Conservation (phyloP, 2,888 invertebrate genomes). For the Macaria liturata region DNA sequence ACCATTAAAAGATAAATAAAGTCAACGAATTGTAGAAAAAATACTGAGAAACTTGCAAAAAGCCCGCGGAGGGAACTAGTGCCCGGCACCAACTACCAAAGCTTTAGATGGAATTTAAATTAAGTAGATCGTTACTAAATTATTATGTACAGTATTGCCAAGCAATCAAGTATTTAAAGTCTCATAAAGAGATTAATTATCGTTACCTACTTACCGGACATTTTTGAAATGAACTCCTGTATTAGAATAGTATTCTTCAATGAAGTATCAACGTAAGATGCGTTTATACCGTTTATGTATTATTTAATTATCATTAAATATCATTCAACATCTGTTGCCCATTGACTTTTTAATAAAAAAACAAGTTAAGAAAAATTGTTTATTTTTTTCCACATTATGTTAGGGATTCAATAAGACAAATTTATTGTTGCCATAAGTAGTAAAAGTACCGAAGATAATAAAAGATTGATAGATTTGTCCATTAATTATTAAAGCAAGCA, state of each 20-base stretch:
- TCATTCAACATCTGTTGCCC: slow-evolving; percentile 14
- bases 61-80: slow-evolving; percentile 1
- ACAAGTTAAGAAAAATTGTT: slow-evolving; percentile 8
- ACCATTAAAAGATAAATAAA: no score
- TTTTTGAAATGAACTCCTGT: slow-evolving; percentile 4
- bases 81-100: slow-evolving; percentile 16
- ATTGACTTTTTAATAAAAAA: slow-evolving; percentile 27
- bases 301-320: slow-evolving; percentile 12
- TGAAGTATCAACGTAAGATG: neutral
- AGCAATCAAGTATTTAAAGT: slow-evolving; percentile 42
- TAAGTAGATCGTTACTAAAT: slow-evolving; percentile 24
- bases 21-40: no score
- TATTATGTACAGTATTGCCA: slow-evolving; percentile 40
- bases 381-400: no score
- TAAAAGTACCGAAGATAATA: no score
- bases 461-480: no score
- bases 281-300: slow-evolving; percentile 6
- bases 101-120: slow-evolving; percentile 19
- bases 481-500: no score
- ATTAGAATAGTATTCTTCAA: slow-evolving; percentile 17
- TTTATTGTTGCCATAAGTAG: no score
- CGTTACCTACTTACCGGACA: slow-evolving; percentile 6
- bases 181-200: slow-evolving; percentile 26
- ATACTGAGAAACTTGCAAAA: no score
- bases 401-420: no score